A percentile compares a stretch with the other conserved stretches of the same genome.
Conservation (phyloP, 2,113 vertebrate genomes). For the Monopterus albus region DNA sequence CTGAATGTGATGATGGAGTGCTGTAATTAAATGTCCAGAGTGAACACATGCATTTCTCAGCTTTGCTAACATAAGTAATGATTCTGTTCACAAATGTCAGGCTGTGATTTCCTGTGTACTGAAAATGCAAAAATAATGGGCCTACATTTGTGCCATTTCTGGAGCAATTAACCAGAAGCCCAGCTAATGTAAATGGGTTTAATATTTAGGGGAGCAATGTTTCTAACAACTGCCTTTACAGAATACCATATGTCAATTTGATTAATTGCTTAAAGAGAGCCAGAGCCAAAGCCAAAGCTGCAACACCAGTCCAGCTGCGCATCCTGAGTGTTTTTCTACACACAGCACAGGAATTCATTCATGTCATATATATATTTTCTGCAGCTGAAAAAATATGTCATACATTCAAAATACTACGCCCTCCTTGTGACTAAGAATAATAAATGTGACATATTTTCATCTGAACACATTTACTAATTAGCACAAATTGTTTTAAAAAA, state of each 20-base stretch:
- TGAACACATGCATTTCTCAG: not conserved
- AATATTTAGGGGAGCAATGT: constrained; percentile 47
- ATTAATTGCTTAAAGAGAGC: constrained; percentile 40
- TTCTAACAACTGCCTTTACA: constrained; percentile 23
- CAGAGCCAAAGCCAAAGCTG: constrained; percentile 20
- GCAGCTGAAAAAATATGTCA: not conserved
- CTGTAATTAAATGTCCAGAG: not conserved
- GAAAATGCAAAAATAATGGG: constrained; percentile 24
- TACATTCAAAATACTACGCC: constrained; percentile 3
- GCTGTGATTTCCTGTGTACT: constrained; percentile 2
- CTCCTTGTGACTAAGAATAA: not conserved
- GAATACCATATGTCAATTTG: constrained; percentile 45
- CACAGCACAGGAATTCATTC: not conserved
- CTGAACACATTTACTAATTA: too few species aligned
- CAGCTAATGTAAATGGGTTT: constrained; percentile 45
- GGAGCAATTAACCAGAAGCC: constrained; percentile 44
- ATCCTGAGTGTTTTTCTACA: constrained; percentile 17
- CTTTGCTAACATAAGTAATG: not conserved
- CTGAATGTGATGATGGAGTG: not conserved
- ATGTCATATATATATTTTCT: constrained; percentile 1
- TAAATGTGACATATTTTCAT: too few species aligned
- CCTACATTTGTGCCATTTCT: constrained; percentile 16
- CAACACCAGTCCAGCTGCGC: constrained; percentile 1
- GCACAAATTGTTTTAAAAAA: too few species aligned
- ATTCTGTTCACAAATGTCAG: constrained; percentile 22